Evolutionary conservation across 2,888 invertebrate genomes (phyloP), one percentile per base, ranked within the genome.

Genomic region (Erebia ligea): DNA sequence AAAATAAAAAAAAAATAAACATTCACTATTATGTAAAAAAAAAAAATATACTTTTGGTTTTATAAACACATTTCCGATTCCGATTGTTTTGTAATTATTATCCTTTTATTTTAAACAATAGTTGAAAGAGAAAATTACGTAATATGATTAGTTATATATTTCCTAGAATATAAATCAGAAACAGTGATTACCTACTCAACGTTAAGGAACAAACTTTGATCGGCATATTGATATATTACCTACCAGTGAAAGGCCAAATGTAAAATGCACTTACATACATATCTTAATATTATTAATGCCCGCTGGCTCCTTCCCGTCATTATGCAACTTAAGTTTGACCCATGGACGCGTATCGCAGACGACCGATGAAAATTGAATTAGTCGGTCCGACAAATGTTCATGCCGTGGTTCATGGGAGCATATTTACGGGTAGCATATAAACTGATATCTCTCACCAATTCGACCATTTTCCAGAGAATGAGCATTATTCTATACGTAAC

Each of bases 191-290:
- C 9, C n/a, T 25, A 54, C 6, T 21, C 57, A 21, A 45, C 8
- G 21, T 56, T 56, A 42, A 21, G 65, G 45, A 19, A 21, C 57
- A 56, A 10, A 40, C 10, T 54, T 45, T 45, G 40, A 57, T 66
- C 45, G 57, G 57, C 25, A 62, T 62, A 62, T 63, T 63, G n/a
- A 54, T 11, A 40, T 67, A 67, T 17, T 67, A 42, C 62, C 48
- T 67, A 42, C 62, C 48, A 76, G 81, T 80, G 81, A 81, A 81
- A 81, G 81, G 80, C 72, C 54, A 64, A 70, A 74, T 74, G 75
- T 78, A 76, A 73, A 71, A 76, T 74, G 70, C 73, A 54, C n/a
- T n/a, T n/a, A n/a, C n/a, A n/a, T n/a, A n/a, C n/a, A 66, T 68
- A 64, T 52, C 48, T 6, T 25, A 52, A 74, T 72, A 73, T 77